phyloP scores from a whole-genome alignment of 2,113 vertebrate species.

The Centrocercus urophasianus region DNA sequence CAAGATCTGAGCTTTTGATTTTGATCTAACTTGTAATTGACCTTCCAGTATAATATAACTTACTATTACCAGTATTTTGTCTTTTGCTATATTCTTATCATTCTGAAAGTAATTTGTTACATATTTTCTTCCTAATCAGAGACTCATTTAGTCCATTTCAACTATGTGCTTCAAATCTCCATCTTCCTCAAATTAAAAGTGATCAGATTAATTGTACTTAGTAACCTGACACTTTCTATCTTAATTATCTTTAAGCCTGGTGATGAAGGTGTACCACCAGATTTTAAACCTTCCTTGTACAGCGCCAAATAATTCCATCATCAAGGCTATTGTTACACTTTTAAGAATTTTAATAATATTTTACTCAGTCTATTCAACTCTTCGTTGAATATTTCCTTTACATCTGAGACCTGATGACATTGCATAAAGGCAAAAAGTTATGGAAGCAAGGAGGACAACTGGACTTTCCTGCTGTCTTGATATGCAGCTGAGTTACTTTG shows the following conservation, averaged over 20 bases:
- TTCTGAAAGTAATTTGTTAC: conserved; percentile 28
- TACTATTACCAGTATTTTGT: not conserved
- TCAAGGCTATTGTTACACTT: conserved; percentile 23
- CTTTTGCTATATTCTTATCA: conserved; percentile 2
- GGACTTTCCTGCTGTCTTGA: not conserved
- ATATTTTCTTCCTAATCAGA: conserved; percentile 46
- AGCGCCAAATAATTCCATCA: conserved; percentile 36
- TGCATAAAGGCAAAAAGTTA: not conserved
- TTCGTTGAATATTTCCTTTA: not conserved
- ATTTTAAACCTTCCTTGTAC: conserved; percentile 17
- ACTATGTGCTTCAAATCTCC: not conserved
- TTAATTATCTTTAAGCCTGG: conserved; percentile 48
- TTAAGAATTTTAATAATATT: not conserved
- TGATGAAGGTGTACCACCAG: conserved; percentile 6
- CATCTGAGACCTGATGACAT: not conserved
- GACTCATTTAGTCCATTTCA: conserved; percentile 42
- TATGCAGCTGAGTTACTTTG: not conserved
- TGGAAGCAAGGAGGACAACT: not conserved
- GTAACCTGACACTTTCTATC: conserved; percentile 21
- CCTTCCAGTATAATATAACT: not conserved
- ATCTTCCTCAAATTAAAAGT: conserved; percentile 16
- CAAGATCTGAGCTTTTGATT: not conserved
- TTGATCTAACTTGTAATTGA: not conserved
- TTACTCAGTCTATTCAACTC: not conserved
- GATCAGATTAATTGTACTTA: conserved; percentile 32